Conservation (phyloP, 2,113 vertebrate species). For the Rhadina sibilatrix region DNA sequence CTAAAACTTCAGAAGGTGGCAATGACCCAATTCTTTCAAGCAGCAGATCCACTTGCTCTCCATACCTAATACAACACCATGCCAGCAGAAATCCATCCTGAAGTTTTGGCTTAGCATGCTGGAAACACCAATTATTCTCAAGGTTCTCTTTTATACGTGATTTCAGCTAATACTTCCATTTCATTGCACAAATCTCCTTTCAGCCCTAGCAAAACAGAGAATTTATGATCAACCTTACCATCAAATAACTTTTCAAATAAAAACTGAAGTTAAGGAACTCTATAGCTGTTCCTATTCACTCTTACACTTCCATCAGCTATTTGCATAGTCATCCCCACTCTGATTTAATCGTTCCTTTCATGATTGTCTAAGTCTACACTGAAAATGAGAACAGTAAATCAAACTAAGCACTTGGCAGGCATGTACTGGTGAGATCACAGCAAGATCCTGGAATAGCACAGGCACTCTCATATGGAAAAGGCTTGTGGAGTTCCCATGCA, state of each 20-base stretch:
- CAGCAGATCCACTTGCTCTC: not conserved
- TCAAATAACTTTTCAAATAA: not conserved
- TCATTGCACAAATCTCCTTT: not conserved
- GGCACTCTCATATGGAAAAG: not conserved
- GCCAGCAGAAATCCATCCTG: not conserved
- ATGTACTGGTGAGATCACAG: constrained; percentile 3
- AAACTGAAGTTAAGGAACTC: not conserved
- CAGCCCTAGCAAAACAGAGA: not conserved
- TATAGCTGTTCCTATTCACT: not conserved
- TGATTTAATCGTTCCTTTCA: constrained; percentile 16
- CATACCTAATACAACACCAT: not conserved
- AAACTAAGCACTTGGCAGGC: constrained; percentile 30
- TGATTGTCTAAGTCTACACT: not conserved
- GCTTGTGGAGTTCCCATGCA: not conserved
- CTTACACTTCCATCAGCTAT: not conserved
- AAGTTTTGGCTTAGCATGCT: not conserved
- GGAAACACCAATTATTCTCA: not conserved
- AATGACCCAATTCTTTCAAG: not conserved
- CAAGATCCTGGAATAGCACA: constrained; percentile 11
- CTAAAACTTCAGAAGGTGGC: not conserved
- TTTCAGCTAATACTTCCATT: not conserved
- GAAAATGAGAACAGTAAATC: constrained; percentile 31
- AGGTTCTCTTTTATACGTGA: not conserved
- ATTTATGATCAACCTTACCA: not conserved
- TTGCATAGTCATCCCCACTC: constrained; percentile 16